phyloP scores from a whole-genome alignment of 2,797 vertebrate genomes.

The Staurois parvus region DNA sequence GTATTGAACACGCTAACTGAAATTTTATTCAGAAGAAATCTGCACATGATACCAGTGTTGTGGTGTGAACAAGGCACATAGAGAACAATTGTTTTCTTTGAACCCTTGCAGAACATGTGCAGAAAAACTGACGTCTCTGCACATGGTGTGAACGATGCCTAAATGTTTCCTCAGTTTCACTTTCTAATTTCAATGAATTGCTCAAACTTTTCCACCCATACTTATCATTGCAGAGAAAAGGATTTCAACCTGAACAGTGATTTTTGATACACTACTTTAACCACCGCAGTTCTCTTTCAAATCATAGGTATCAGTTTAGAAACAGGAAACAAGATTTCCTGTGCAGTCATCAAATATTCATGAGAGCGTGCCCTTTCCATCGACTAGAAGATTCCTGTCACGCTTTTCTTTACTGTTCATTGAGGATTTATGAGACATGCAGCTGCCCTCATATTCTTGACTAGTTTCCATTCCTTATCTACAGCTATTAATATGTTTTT shows the following conservation, averaged over 20 bases:
- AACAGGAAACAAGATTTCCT: slow-evolving; percentile 29
- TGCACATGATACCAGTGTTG: too few relatives aligned
- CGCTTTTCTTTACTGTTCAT: slow-evolving; percentile 19
- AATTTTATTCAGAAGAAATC: too few relatives aligned
- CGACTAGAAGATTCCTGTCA: slow-evolving; percentile 35
- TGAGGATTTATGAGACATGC: slow-evolving; percentile 21
- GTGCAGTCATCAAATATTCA: slow-evolving; percentile 36
- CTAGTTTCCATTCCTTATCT: slow-evolving; percentile 24
- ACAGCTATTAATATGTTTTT: slow-evolving; percentile 10
- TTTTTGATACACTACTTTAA: not conserved
- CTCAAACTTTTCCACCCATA: not conserved
- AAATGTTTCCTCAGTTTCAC: too few relatives aligned
- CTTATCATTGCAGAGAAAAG: not conserved
- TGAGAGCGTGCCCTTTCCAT: slow-evolving; percentile 31
- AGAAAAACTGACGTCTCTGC: too few relatives aligned
- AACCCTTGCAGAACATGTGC: too few relatives aligned
- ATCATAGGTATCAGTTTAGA: slow-evolving; percentile 13
- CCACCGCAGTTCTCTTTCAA: not conserved
- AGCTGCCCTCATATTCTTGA: slow-evolving; percentile 29
- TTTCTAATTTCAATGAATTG: not conserved
- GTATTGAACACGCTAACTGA: too few relatives aligned
- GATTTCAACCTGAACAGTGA: not conserved
- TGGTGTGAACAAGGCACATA: too few relatives aligned
- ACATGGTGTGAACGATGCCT: too few relatives aligned
- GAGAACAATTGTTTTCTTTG: too few relatives aligned